Evolutionary conservation across 1,140 invertebrate genomes (phyloP).

Genomic region (Lerema accius): DNA sequence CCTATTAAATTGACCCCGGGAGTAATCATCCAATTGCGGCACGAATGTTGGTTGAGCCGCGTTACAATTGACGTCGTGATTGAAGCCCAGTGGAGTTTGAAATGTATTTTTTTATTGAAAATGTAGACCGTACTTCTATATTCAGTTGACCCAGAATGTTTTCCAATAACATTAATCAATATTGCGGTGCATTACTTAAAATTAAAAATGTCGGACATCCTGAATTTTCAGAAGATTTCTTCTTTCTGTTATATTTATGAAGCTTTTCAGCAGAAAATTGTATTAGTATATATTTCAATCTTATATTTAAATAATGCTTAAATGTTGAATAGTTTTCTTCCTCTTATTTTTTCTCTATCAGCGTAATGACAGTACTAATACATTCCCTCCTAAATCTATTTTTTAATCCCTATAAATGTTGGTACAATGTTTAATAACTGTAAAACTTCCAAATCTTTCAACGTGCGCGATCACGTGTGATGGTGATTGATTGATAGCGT

Average conservation of each 20-base stretch:
- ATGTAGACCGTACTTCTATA: neutral
- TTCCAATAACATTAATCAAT: neutral
- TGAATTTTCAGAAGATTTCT: neutral
- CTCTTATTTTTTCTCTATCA: no score
- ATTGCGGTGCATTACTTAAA: no score
- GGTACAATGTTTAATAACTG: neutral
- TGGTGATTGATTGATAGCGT: neutral
- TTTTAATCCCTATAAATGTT: conserved; percentile 3
- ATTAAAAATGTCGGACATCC: no score
- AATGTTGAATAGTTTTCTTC: no score
- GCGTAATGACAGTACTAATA: neutral
- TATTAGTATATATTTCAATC: no score
- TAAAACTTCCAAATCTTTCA: neutral
- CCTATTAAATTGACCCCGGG: conserved; percentile 58
- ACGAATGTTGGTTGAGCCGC: conserved; percentile 40
- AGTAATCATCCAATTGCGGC: conserved; percentile 57
- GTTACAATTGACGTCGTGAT: conserved; percentile 40
- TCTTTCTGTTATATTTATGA: no score
- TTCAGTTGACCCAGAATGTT: conserved; percentile 5
- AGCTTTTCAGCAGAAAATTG: no score
- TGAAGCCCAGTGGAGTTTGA: conserved; percentile 24
- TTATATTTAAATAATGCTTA: no score
- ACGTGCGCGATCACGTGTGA: neutral
- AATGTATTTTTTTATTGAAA: conserved; percentile 18
- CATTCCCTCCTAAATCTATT: neutral